Percentiles rank a stretch among this genome's conserved stretches.
Conservation (phyloP, 2,797 vertebrate genomes). For the Brotula barbata region DNA sequence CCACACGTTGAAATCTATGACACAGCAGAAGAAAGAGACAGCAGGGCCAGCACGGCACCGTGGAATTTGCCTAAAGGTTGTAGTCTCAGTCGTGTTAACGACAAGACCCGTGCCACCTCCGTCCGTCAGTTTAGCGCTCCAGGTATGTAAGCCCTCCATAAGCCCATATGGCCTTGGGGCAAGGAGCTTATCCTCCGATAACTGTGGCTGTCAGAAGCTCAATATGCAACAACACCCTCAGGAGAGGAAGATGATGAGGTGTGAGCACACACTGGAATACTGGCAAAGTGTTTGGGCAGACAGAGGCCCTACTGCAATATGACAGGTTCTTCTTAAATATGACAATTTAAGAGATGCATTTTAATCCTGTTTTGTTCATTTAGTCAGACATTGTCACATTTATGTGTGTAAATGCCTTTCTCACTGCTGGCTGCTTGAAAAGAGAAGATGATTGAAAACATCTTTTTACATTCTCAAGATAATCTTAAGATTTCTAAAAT, state of each 20-base stretch:
- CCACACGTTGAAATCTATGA: constrained; percentile 92
- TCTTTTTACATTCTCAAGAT: too few species aligned
- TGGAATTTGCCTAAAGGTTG: constrained; percentile 91
- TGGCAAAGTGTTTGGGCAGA: constrained; percentile 24
- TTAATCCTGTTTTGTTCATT: constrained; percentile 23
- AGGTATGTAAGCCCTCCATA: constrained; percentile 76
- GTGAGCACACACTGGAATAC: constrained; percentile 31
- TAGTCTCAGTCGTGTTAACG: constrained; percentile 79
- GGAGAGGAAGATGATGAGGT: constrained; percentile 45
- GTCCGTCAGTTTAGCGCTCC: constrained; percentile 89
- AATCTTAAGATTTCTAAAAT: too few species aligned
- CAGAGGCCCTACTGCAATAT: constrained; percentile 27
- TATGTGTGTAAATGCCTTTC: background rate
- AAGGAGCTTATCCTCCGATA: constrained; percentile 58
- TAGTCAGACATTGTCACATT: constrained; percentile 28
- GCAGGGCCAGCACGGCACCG: constrained; percentile 54
- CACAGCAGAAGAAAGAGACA: constrained; percentile 83
- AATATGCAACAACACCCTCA: constrained; percentile 33
- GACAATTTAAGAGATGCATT: constrained; percentile 36
- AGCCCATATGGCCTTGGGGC: constrained; percentile 37
- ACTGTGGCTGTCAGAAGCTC: constrained; percentile 47
- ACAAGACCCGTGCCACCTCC: constrained; percentile 79
- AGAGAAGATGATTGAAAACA: too few species aligned
- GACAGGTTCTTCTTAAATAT: constrained; percentile 26
- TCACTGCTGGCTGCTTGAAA: too few species aligned